phyloP scores from a whole-genome alignment of 2,113 vertebrate species.

The Condylura cristata region DNA sequence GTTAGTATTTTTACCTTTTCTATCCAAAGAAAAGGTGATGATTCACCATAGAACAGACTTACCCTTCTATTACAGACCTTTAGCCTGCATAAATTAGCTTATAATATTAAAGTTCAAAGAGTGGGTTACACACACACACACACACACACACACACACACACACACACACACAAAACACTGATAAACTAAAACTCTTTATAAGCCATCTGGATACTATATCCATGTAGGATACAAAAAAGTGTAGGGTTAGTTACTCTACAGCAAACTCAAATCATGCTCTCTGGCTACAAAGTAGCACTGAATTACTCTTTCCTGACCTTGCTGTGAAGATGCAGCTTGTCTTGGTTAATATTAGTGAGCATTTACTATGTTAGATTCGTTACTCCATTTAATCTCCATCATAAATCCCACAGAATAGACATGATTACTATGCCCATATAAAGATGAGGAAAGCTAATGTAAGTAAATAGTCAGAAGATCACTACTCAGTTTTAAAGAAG shows the following conservation, averaged over 20 bases:
- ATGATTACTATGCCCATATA: not conserved
- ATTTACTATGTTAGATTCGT: not conserved
- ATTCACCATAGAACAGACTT: not conserved
- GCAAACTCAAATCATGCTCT: not conserved
- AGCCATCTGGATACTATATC: not conserved
- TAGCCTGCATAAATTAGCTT: conserved; percentile 30
- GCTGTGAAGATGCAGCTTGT: not conserved
- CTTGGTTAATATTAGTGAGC: not conserved
- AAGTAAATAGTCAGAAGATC: not conserved
- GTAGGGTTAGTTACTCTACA: not conserved
- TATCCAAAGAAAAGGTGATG: not conserved
- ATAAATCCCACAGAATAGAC: not conserved
- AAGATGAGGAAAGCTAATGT: not conserved
- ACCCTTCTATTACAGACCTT: conserved; percentile 37
- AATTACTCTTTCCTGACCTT: not conserved
- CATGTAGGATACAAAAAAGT: conserved; percentile 6
- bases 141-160: too few species aligned
- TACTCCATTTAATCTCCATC: not conserved
- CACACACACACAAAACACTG: too few species aligned
- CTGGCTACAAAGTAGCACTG: not conserved
- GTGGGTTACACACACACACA: too few species aligned
- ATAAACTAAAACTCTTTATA: not conserved
- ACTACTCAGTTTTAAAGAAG: not conserved
- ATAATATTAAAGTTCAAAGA: conserved; percentile 1
- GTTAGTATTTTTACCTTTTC: not conserved